Base-by-base conservation (phyloP, 2,888 invertebrate species). In the Tetropium fuscum region DNA sequence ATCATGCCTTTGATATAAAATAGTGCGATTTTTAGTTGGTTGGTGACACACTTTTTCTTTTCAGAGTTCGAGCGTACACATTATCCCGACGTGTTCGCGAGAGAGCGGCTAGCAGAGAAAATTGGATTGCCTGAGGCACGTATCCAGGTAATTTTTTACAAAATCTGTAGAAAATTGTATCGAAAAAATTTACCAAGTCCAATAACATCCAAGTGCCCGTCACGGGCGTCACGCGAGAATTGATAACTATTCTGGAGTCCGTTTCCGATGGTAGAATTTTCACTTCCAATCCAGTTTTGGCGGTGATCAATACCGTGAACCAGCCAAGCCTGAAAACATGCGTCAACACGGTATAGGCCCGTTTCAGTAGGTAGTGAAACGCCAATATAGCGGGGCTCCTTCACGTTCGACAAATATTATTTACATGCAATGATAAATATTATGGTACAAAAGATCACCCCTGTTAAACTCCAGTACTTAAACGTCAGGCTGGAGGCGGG, bases 101-200 rank as follows among this genome's bases (percentile, higher is more conserved):
- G 97, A 77, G 97, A 97, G 84, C 88, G 95, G 84, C 88, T 97
- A 82, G 97, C 97, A 69, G 94, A 93, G 86, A 96, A 96, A 90
- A 97, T 97, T 85, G 94, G 94, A 87, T 92, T 97, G 85, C 97
- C 96, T 85, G 97, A 97, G 91, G 97, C 97, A 87, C 91, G 97
- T 90, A 97, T 97, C 90, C 97, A 97, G 94, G 97, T 96, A 89
- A 79, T 77, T 80, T 80, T 81, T 81, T 81, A 76, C 63, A 68
- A 74, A 73, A 68, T 70, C 67, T 58, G 72, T 74, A 72, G 69
- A 66, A 66, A 68, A 48, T n/a, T n/a, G n/a, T n/a, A n/a, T n/a
- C n/a, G n/a, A n/a, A n/a, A n/a, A n/a, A n/a, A n/a, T n/a, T n/a
- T n/a, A n/a, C n/a, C n/a, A n/a, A n/a, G n/a, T n/a, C n/a, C n/a